A percentile compares a stretch with the other conserved stretches of the same genome.
phyloP scores from a whole-genome alignment of 2,888 invertebrate genomes.

The Cordylochernes scorpioides region DNA sequence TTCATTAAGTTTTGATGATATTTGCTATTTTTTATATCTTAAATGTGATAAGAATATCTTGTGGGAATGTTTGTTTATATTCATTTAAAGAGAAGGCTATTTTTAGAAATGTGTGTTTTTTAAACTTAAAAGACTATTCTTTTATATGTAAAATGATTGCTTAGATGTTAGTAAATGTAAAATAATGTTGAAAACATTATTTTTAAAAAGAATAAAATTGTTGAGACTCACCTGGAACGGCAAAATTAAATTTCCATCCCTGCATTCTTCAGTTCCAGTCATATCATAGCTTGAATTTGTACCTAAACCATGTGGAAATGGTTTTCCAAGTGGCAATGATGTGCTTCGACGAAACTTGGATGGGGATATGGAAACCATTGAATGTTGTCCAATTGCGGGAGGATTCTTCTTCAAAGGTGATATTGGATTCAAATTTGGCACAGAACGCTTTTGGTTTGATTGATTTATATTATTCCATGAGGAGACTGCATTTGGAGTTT shows the following conservation, averaged over 20 bases:
- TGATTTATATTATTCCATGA: constrained; percentile 12
- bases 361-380: constrained; percentile 35
- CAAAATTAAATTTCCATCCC: constrained; percentile 13
- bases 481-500: constrained; percentile 10
- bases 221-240: constrained; percentile 13
- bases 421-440: constrained; percentile 13
- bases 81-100: no score
- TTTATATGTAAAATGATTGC: no score
- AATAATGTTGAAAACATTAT: no score
- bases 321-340: constrained; percentile 40
- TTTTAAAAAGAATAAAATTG: no score
- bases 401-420: constrained; percentile 13
- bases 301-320: constrained; percentile 11
- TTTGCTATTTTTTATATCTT: no score
- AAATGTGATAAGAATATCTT: no score
- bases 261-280: constrained; percentile 11
- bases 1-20: no score
- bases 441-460: constrained; percentile 11
- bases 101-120: no score
- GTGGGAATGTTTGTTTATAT: no score
- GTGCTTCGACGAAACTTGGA: constrained; percentile 70
- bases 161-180: no score
- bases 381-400: constrained; percentile 10
- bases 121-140: no score
- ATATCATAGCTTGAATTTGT: constrained; percentile 12